Conservation (phyloP, 2,888 invertebrate genomes). For the Chironomus riparius region DNA sequence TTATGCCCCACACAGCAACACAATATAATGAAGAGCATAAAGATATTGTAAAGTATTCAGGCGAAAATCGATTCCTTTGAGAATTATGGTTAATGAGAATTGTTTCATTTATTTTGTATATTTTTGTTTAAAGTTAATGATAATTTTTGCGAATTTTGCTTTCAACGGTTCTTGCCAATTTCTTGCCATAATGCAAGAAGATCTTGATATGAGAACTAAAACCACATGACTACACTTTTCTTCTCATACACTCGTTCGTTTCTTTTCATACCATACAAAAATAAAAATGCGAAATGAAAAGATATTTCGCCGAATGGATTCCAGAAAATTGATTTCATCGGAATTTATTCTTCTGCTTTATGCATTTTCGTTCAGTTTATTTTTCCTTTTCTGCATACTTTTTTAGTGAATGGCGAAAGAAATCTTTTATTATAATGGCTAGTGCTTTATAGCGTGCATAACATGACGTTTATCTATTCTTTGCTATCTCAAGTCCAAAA, state of each 20-base stretch:
- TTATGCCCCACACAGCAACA: background rate
- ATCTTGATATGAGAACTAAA: background rate
- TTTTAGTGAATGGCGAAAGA: background rate
- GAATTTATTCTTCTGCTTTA: background rate
- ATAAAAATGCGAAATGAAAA: background rate
- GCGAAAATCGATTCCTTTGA: conserved; percentile 4
- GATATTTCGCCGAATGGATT: background rate
- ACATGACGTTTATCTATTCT: conserved; percentile 14
- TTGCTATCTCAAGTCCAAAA: conserved; percentile 1
- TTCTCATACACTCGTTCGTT: background rate
- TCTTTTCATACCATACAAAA: background rate
- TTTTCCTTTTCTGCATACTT: background rate
- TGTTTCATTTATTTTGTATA: background rate
- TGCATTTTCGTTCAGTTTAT: background rate
- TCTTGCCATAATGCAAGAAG: background rate
- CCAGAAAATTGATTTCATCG: conserved; percentile 23
- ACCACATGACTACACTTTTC: background rate
- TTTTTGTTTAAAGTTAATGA: conserved; percentile 8
- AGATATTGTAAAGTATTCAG: background rate
- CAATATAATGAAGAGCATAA: background rate
- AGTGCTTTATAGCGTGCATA: conserved; percentile 12
- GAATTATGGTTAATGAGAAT: conserved; percentile 12
- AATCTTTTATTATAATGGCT: background rate
- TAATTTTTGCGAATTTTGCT: conserved; percentile 24
- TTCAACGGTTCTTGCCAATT: background rate